Evolutionary conservation across 1,140 invertebrate species (phyloP).

Genomic region (Amphibalanus amphitrite): DNA sequence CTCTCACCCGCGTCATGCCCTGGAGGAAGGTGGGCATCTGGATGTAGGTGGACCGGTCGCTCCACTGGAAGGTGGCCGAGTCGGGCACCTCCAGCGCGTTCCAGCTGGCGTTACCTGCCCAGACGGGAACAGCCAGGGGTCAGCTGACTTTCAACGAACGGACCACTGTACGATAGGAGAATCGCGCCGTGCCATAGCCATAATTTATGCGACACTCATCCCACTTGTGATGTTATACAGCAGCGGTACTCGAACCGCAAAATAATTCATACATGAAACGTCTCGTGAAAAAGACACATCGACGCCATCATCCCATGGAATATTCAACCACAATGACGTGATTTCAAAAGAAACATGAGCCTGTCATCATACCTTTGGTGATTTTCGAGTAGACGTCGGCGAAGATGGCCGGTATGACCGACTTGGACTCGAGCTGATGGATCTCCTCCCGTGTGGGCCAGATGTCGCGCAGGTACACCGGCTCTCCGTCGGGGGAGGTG

Average conservation of each 20-base stretch:
- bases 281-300: too few species aligned
- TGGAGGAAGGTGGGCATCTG: constrained; percentile 94
- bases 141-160: too few species aligned
- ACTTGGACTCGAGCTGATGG: constrained; percentile 66
- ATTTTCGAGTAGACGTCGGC: constrained; percentile 84
- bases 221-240: too few species aligned
- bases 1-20: constrained; percentile 41
- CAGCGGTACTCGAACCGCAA: too few species aligned
- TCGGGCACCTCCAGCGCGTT: constrained; percentile 58
- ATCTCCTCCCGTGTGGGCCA: constrained; percentile 89
- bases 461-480: constrained; percentile 73
- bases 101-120: constrained; percentile 66
- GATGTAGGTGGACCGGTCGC: constrained; percentile 79
- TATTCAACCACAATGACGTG: too few species aligned
- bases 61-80: constrained; percentile 82
- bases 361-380: constrained; percentile 6
- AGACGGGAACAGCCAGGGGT: too few species aligned
- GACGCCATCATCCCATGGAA: too few species aligned
- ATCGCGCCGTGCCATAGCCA: too few species aligned
- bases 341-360: too few species aligned
- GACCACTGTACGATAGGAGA: too few species aligned
- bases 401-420: constrained; percentile 96
- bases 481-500: constrained; percentile 42
- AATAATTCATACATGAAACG: too few species aligned
- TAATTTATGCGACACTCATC: too few species aligned